A percentile compares a stretch with the other conserved stretches of the same genome.
These are phyloP conservation scores for Carapus acus DNA, from an alignment of 2,797 vertebrate genomes.

Conservation along the genomic window DNA sequence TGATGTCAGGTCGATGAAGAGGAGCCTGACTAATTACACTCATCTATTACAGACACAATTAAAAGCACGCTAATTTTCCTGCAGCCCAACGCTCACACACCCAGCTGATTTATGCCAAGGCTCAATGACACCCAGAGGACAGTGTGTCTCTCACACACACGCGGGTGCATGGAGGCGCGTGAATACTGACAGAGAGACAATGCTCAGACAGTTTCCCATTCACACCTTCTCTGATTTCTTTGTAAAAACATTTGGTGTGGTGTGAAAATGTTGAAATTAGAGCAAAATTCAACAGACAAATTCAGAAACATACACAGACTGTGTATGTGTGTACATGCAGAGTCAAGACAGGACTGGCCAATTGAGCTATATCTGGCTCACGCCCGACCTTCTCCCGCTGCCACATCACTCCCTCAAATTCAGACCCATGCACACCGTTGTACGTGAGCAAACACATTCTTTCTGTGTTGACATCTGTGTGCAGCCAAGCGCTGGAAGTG, in stretches of 20 bases:
- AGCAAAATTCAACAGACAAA: neutral
- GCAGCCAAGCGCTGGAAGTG: no score
- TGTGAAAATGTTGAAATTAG: neutral
- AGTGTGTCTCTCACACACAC: conserved; percentile 23
- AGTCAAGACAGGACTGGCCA: no score
- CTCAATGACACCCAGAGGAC: conserved; percentile 74
- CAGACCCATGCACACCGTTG: no score
- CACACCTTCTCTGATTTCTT: neutral
- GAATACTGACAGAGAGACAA: conserved; percentile 19
- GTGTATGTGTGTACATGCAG: no score
- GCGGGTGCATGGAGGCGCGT: conserved; percentile 10
- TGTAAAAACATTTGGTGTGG: conserved; percentile 5
- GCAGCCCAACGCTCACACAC: conserved; percentile 60
- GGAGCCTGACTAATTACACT: conserved; percentile 73
- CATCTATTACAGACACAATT: conserved; percentile 75
- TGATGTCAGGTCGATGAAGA: conserved; percentile 66
- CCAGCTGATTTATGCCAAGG: conserved; percentile 70
- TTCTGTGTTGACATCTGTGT: no score
- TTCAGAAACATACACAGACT: conserved; percentile 3
- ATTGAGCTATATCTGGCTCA: no score
- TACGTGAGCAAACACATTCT: no score
- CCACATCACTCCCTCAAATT: no score
- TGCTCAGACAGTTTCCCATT: no score
- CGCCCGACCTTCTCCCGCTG: no score
- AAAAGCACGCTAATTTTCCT: conserved; percentile 72